Base-by-base conservation (phyloP, 2,113 vertebrate genomes). In the Setophaga petechia region DNA sequence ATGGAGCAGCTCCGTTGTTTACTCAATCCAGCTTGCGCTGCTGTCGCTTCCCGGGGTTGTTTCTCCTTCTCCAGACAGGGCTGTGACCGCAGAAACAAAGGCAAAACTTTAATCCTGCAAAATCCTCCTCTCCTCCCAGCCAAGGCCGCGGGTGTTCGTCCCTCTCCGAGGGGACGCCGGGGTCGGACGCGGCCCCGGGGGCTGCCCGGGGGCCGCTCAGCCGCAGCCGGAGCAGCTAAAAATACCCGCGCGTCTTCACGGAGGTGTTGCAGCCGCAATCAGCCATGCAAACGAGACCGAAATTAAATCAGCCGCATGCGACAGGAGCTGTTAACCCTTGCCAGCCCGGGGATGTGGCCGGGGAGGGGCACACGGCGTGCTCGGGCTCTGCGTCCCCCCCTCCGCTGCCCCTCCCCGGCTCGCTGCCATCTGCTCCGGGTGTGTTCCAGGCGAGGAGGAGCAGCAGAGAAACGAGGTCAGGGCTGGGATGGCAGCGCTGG, bases 271-370 rank as follows among this genome's bases (percentile, higher is more conserved):
- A n/a, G 85, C 62, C 54, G 47, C 76, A 3, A 72, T 62, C 86
- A 77, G 63, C 83, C 35, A 4, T 9, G 89, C 83, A 55, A 92
- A 95, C 3, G 14, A 73, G 44, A 16, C 19, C 8, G 0, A 78
- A 81, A 89, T 93, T 17, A 21, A 89, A 84, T 35, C 76, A 46
- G 75, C 65, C 9, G 9, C 61, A 4, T 8, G 43, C 18, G 9
- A 61, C 6, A 3, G 51, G 62, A 62, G 30, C 81, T 2, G 0
- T 66, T 54, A 83, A 93, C 71, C 86, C 71, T 5, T 41, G 17
- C 24, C 16, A 3, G 79, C 28, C 12, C 9, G 0, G 62, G 15
- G 41, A 28, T 1, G 0, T 0, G 2, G 6, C 14, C 41, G 6
- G 13, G 5, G 4, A 75, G 19, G 22, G 57, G 7, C 23, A 5